Base-by-base conservation (phyloP, 2,113 vertebrate genomes). In the Narcine bancroftii region DNA sequence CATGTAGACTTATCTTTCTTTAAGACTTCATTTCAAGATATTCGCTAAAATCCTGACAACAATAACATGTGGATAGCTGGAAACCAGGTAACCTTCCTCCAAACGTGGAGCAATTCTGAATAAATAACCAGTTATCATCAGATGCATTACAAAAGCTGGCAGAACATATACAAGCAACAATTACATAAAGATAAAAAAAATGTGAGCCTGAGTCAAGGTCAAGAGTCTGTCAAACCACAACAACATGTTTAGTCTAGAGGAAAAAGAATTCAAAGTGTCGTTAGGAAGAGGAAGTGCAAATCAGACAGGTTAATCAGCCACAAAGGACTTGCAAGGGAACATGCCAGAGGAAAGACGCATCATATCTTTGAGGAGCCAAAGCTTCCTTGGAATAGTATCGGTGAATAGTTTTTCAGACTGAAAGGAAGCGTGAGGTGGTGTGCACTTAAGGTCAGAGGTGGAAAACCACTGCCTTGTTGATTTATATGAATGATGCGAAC, bases 201-300 rank as follows among this genome's bases (percentile, higher is more conserved):
- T 36, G 53, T 87, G 81, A 87, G n/a, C 81, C 50, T 2, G 65
- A 71, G 39, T 42, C 42, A 29, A 42, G 42, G 65, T 66, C 60
- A 91, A 39, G 89, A 91, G 66, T 2, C 26, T 13, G 39, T 13
- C 47, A 42, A 71, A 69, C 47, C 89, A 91, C 89, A 91, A 69
- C 89, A 91, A 69, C 66, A 47, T 66, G 89, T 47, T 45, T 91
- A 69, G 39, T 69, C 89, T 69, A 47, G 60, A 87, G 39, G 60
- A 91, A 69, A 71, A 66, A 42, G 89, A 69, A 91, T 91, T 91
- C 65, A 45, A 66, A 71, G 65, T 26, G 47, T 15, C 13, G 63
- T 17, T 47, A 91, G 65, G 26, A 45, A 69, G 39, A 91, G 89
- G 89, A 91, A 91, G 10, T 65, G 33, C 39, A 47, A 69, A 91